Evolutionary conservation across 2,797 vertebrate species (phyloP).

Genomic region (Semaprochilodus insignis): DNA sequence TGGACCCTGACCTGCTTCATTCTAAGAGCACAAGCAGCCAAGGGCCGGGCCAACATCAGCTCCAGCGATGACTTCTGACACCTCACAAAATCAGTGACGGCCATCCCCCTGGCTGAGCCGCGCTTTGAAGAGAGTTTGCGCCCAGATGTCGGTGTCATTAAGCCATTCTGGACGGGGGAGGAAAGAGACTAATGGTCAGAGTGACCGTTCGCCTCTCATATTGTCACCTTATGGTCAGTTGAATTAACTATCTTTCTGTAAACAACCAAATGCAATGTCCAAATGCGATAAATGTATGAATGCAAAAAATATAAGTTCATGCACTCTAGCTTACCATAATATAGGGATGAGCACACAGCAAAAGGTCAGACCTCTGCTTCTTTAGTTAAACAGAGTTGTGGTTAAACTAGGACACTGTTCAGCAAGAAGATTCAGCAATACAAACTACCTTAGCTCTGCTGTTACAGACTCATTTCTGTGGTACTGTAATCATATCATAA

Average conservation of each 20-base stretch:
- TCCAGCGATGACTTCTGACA: slow-evolving; percentile 50
- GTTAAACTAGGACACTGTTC: no score
- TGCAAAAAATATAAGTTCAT: neutral
- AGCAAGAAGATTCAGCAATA: neutral
- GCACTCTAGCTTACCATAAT: no score
- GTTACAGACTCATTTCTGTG: neutral
- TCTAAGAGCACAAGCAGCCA: slow-evolving; percentile 46
- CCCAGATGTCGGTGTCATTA: slow-evolving; percentile 51
- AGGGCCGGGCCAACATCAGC: slow-evolving; percentile 41
- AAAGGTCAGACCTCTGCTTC: neutral
- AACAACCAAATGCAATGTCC: neutral
- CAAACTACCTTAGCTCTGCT: neutral
- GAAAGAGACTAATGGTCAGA: slow-evolving; percentile 5
- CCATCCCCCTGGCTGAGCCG: slow-evolving; percentile 43
- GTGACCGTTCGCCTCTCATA: neutral
- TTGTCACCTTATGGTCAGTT: neutral
- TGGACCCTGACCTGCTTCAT: slow-evolving; percentile 59
- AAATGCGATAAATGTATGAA: neutral
- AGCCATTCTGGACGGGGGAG: slow-evolving; percentile 15
- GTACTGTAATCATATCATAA: neutral
- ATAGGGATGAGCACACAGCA: no score
- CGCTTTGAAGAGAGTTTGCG: slow-evolving; percentile 57
- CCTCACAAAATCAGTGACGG: slow-evolving; percentile 41
- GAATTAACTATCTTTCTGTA: neutral
- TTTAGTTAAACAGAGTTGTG: neutral